Conservation (phyloP, 2,797 vertebrate genomes). For the Sphaeramia orbicularis region DNA sequence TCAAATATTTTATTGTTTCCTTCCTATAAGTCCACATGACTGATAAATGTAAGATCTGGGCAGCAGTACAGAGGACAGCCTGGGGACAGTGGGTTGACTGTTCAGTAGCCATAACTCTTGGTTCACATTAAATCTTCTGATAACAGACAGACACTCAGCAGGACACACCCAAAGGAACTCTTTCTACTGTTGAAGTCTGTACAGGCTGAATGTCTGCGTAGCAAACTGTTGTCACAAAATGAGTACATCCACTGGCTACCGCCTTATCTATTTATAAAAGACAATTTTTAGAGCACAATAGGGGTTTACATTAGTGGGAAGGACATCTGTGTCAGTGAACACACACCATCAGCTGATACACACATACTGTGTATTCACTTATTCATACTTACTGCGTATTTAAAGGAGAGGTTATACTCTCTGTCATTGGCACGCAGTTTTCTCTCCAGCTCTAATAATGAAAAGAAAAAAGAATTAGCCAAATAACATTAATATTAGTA, state of each 20-base stretch:
- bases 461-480: slow-evolving; percentile 21
- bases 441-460: slow-evolving; percentile 87
- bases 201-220: neutral
- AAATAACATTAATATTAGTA: neutral
- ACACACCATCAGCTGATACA: neutral
- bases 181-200: slow-evolving; percentile 5
- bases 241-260: neutral
- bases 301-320: neutral
- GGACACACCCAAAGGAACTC: neutral
- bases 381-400: slow-evolving; percentile 90
- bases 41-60: neutral
- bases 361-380: neutral
- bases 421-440: slow-evolving; percentile 91
- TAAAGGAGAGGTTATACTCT: slow-evolving; percentile 89
- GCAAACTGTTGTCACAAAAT: slow-evolving; percentile 4
- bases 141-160: slow-evolving; percentile 21
- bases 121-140: slow-evolving; percentile 47
- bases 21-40: neutral
- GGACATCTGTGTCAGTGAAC: neutral
- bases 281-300: neutral
- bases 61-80: slow-evolving; percentile 2
- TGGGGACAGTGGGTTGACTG: neutral
- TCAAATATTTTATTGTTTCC: too few relatives aligned
- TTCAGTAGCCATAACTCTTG: slow-evolving; percentile 11
- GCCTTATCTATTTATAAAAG: neutral